Percentiles rank a stretch among this genome's conserved stretches.
Evolutionary conservation across 2,888 invertebrate species (phyloP).

Genomic region (Meta bourneti): DNA sequence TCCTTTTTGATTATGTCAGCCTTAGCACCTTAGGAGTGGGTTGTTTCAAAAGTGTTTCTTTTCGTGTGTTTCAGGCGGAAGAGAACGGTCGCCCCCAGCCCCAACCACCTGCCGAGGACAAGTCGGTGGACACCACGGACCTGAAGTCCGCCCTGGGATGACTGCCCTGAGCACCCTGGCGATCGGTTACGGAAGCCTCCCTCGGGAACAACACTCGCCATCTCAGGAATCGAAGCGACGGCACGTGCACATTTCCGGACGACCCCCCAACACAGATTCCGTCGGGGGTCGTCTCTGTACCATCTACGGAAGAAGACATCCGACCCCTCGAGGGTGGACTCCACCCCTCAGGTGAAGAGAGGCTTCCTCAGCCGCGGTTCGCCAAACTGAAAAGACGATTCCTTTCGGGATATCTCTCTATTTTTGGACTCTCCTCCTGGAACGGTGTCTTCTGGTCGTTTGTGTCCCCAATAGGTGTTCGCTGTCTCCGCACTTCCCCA

Average conservation of each 20-base stretch:
- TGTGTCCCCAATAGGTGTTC: not conserved
- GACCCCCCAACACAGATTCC: slow-evolving; percentile 15
- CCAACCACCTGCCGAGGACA: slow-evolving; percentile 59
- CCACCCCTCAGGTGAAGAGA: slow-evolving; percentile 19
- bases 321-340: not conserved
- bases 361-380: slow-evolving; percentile 52
- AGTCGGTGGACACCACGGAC: slow-evolving; percentile 72
- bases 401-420: slow-evolving; percentile 58
- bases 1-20: no score
- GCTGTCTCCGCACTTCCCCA: slow-evolving; percentile 22
- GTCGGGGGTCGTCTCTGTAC: not conserved
- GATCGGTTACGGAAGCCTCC: slow-evolving; percentile 70
- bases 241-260: slow-evolving; percentile 19
- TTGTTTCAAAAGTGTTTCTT: not conserved
- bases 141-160: slow-evolving; percentile 66
- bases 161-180: slow-evolving; percentile 40
- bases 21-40: no score
- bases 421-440: slow-evolving; percentile 52
- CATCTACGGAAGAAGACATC: not conserved
- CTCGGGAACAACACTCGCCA: slow-evolving; percentile 28
- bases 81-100: slow-evolving; percentile 35
- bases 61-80: slow-evolving; percentile 34
- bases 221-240: slow-evolving; percentile 45
- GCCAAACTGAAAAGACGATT: slow-evolving; percentile 13
- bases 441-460: slow-evolving; percentile 36